Conservation (phyloP, 2,888 invertebrate genomes). For the Cistogaster globosa region DNA sequence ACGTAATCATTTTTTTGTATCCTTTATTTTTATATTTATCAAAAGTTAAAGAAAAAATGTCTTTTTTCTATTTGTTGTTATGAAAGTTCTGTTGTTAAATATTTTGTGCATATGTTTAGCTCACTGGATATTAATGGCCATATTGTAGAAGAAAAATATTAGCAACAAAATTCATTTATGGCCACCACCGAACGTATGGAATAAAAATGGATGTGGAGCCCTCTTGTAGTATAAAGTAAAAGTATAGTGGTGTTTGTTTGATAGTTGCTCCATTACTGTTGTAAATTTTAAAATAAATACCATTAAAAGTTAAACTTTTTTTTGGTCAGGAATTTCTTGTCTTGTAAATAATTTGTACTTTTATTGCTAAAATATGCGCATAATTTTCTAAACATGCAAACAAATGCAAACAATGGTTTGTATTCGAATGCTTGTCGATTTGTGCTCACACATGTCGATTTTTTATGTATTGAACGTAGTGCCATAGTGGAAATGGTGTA, state of each 20-base stretch:
- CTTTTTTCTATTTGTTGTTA: constrained; percentile 14
- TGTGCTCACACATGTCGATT: background rate
- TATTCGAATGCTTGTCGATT: constrained; percentile 17
- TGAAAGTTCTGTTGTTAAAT: no score
- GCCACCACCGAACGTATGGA: constrained; percentile 13
- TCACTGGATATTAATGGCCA: constrained; percentile 59
- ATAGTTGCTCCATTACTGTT: constrained; percentile 48
- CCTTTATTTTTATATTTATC: constrained; percentile 33
- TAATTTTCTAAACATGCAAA: no score
- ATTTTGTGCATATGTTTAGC: constrained; percentile 33
- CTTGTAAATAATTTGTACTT: constrained; percentile 71
- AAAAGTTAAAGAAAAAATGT: constrained; percentile 27
- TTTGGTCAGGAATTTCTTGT: constrained; percentile 71
- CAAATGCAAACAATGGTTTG: constrained; percentile 34
- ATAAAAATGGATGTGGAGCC: constrained; percentile 56
- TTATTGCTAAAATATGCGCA: constrained; percentile 81
- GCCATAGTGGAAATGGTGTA: constrained; percentile 2
- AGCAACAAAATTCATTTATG: constrained; percentile 60
- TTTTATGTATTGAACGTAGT: background rate
- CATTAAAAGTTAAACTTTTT: constrained; percentile 71
- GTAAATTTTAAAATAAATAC: constrained; percentile 72
- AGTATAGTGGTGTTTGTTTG: constrained; percentile 30
- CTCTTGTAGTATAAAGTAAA: constrained; percentile 46
- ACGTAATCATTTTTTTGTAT: constrained; percentile 51
- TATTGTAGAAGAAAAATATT: constrained; percentile 5